phyloP scores from a whole-genome alignment of 2,888 invertebrate genomes.

The Autographa pulchrina region DNA sequence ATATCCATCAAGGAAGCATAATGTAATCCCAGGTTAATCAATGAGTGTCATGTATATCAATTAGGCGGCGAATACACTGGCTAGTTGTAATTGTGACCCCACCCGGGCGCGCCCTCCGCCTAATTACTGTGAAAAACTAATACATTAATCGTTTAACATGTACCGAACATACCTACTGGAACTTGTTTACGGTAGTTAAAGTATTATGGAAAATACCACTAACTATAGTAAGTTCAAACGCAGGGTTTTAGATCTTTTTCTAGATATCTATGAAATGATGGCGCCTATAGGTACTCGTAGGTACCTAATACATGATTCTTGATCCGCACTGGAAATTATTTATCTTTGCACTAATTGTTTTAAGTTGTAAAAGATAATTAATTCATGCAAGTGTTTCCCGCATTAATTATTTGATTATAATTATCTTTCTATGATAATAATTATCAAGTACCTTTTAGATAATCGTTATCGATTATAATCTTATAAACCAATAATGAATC shows the following conservation, averaged over 20 bases:
- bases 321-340: background rate
- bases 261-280: no score
- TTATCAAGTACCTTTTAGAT: background rate
- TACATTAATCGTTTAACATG: conserved; percentile 51
- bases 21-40: conserved; percentile 41
- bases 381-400: background rate
- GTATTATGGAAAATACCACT: background rate
- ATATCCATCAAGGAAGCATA: conserved; percentile 31
- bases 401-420: background rate
- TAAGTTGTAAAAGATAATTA: background rate
- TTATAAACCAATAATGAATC: background rate
- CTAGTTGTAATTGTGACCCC: conserved; percentile 22
- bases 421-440: background rate
- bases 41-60: conserved; percentile 42
- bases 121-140: conserved; percentile 57
- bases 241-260: no score
- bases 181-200: conserved; percentile 5
- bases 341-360: background rate
- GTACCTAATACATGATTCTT: background rate
- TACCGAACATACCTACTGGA: background rate
- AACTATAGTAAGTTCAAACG: no score
- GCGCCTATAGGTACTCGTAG: no score
- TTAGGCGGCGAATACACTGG: conserved; percentile 41
- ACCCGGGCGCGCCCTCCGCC: conserved; percentile 46
- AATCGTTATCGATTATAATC: background rate